Conservation (phyloP, 92 coral and sea anemone species). For the Palythoa caribaeorum region DNA sequence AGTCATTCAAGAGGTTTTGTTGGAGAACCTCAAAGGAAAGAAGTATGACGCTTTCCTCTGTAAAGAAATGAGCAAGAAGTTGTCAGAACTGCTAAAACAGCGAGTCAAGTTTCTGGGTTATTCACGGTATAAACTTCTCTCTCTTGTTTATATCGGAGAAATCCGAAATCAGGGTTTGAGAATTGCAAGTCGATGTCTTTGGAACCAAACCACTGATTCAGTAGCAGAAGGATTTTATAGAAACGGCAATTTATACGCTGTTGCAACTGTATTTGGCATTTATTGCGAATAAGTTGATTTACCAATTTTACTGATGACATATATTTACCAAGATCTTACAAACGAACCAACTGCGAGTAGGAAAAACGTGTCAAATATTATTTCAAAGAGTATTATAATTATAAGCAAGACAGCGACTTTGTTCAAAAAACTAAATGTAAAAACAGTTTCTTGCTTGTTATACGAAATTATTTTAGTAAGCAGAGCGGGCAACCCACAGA, state of each 20-base stretch:
- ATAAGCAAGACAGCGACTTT: background rate
- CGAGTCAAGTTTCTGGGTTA: constrained; percentile 82
- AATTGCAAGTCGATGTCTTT: constrained; percentile 92
- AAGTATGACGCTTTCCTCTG: constrained; percentile 76
- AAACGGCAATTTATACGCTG: constrained; percentile 87
- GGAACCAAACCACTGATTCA: constrained; percentile 89
- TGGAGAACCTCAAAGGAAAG: constrained; percentile 68
- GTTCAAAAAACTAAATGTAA: background rate
- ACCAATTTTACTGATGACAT: background rate
- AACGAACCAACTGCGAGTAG: background rate
- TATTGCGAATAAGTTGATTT: constrained; percentile 71
- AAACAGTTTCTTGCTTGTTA: background rate
- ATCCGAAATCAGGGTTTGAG: constrained; percentile 78
- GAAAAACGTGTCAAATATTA: background rate
- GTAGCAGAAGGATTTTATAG: constrained; percentile 83
- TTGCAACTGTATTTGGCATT: constrained; percentile 91
- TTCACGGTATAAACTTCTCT: constrained; percentile 85
- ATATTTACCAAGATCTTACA: background rate
- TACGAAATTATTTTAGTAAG: background rate
- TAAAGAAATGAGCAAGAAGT: constrained; percentile 81
- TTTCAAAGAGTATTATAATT: background rate
- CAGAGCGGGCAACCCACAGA: background rate
- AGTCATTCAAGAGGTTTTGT: constrained; percentile 78
- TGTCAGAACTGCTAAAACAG: constrained; percentile 88
- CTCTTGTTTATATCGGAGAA: constrained; percentile 91